These are phyloP conservation scores for Copidosoma floridanum DNA, from an alignment of 1,140 invertebrate species.

Conservation along the genomic window DNA sequence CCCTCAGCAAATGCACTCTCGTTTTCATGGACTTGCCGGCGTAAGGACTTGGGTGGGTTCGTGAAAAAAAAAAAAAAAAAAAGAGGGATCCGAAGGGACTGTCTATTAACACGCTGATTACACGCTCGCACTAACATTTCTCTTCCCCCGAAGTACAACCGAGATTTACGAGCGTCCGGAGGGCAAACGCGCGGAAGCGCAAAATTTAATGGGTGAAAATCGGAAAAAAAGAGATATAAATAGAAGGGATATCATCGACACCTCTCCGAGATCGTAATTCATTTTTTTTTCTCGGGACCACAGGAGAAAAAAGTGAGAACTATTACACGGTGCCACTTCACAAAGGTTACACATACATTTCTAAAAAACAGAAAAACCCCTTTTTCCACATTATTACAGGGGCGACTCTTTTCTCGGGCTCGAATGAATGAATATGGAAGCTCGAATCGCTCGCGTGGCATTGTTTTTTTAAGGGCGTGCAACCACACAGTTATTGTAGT, in stretches of 20 bases:
- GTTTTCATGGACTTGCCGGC: background rate
- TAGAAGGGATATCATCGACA: background rate
- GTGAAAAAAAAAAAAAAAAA: background rate
- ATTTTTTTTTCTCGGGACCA: constrained; percentile 7
- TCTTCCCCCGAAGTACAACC: background rate
- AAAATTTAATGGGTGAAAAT: constrained; percentile 3
- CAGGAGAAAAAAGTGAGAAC: too few species aligned
- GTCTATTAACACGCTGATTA: too few species aligned
- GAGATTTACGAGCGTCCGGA: constrained; percentile 15
- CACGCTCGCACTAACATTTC: background rate
- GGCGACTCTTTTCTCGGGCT: too few species aligned
- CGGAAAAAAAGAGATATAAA: background rate
- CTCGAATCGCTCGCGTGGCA: too few species aligned
- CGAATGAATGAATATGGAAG: too few species aligned
- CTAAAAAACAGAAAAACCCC: too few species aligned
- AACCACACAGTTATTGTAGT: too few species aligned
- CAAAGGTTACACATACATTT: too few species aligned
- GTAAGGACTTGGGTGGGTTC: background rate
- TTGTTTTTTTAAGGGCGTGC: too few species aligned
- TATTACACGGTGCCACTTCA: too few species aligned
- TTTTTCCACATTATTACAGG: too few species aligned
- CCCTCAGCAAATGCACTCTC: background rate
- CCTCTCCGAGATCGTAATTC: background rate
- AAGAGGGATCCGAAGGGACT: background rate
- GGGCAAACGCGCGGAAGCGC: too few species aligned